A percentile compares a stretch with the other conserved stretches of the same genome.
These are phyloP conservation scores for Lamproptera curius DNA, from an alignment of 2,888 invertebrate species.

Conservation along the genomic window DNA sequence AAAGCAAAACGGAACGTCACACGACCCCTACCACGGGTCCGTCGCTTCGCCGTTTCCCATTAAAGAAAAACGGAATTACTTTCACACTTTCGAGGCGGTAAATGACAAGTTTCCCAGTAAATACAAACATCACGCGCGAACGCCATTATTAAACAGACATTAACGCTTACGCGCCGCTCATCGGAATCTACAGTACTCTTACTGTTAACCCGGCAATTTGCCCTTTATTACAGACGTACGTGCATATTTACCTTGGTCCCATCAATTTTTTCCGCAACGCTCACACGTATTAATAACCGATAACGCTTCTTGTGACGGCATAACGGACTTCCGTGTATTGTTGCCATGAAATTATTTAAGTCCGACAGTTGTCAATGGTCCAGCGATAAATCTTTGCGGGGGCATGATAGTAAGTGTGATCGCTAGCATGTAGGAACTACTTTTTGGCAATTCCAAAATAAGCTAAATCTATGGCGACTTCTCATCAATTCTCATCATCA, in stretches of 20 bases:
- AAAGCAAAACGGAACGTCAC: neutral
- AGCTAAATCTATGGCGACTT: too few relatives aligned
- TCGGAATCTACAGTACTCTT: slow-evolving; percentile 17
- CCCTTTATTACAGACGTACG: slow-evolving; percentile 25
- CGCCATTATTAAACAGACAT: slow-evolving; percentile 39
- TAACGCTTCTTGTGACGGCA: neutral
- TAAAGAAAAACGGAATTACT: slow-evolving; percentile 24
- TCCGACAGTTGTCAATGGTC: too few relatives aligned
- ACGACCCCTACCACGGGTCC: neutral
- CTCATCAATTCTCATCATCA: too few relatives aligned
- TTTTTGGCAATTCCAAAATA: too few relatives aligned
- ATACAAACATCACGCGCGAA: slow-evolving; percentile 36
- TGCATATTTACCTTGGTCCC: slow-evolving; percentile 16
- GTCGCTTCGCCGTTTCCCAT: slow-evolving; percentile 19
- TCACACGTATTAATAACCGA: slow-evolving; percentile 5
- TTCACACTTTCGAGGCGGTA: slow-evolving; percentile 26
- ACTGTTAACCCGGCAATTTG: slow-evolving; percentile 26
- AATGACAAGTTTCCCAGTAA: slow-evolving; percentile 34
- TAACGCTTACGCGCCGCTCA: slow-evolving; percentile 25
- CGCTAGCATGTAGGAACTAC: too few relatives aligned
- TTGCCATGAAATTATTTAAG: neutral
- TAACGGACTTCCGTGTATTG: neutral
- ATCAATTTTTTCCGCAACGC: slow-evolving; percentile 14
- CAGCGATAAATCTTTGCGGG: too few relatives aligned
- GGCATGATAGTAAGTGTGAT: too few relatives aligned